A percentile compares a stretch with the other conserved stretches of the same genome.
Conservation (phyloP, 2,888 invertebrate genomes). For the Hirtodrosophila confusa region DNA sequence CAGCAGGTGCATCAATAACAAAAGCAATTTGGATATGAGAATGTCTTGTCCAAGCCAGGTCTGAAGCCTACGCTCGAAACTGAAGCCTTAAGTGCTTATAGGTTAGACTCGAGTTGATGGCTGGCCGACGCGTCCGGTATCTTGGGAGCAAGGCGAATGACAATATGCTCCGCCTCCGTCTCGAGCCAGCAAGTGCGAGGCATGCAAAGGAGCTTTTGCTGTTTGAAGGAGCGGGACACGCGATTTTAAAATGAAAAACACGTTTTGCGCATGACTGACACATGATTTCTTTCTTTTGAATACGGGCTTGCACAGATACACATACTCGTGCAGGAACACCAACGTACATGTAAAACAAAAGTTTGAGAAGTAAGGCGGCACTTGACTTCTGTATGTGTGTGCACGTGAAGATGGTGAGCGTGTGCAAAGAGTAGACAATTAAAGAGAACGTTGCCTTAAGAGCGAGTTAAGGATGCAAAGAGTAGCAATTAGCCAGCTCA, state of each 20-base stretch:
- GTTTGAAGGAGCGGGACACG: conserved; percentile 65
- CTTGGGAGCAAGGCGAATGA: conserved; percentile 54
- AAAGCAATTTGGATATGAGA: conserved; percentile 9
- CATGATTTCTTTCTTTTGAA: conserved; percentile 64
- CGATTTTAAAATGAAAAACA: conserved; percentile 78
- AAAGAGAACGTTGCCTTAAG: conserved; percentile 44
- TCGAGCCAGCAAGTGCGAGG: conserved; percentile 63
- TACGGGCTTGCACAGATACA: conserved; percentile 23
- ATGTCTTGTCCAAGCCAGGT: conserved; percentile 33
- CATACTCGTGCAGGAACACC: conserved; percentile 1
- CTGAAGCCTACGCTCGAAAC: conserved; percentile 16
- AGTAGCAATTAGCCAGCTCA: conserved; percentile 39
- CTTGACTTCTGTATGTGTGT: conserved; percentile 24
- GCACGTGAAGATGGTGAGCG: conserved; percentile 23
- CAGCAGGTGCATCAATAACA: conserved; percentile 43
- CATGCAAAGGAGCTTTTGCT: conserved; percentile 69
- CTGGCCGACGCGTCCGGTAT: conserved; percentile 33
- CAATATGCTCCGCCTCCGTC: conserved; percentile 82
- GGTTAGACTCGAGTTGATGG: conserved; percentile 42
- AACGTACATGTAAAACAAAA: conserved; percentile 39
- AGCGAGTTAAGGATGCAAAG: conserved; percentile 40
- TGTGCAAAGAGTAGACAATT: conserved; percentile 29
- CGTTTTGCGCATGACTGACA: conserved; percentile 81
- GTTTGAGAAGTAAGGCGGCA: conserved; percentile 49
- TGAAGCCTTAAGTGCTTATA: conserved; percentile 27